Conservation (phyloP, 2,888 invertebrate species). For the Scelioninae gen. 1 region DNA sequence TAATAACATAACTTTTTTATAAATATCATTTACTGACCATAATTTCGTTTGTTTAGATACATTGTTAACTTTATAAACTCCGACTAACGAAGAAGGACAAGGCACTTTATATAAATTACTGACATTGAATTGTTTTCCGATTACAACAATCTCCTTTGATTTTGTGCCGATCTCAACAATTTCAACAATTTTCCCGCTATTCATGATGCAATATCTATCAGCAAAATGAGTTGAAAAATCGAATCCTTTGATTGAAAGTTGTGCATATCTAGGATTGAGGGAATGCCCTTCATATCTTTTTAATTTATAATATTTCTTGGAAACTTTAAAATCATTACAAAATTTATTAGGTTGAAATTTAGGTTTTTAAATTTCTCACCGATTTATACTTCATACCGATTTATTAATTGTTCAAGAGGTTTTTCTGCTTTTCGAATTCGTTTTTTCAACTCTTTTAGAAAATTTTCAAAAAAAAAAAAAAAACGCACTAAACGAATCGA, state of each 20-base stretch:
- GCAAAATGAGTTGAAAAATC: not conserved
- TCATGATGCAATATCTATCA: constrained; percentile 37
- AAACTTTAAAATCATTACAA: not conserved
- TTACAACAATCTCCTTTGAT: constrained; percentile 55
- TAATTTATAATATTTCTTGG: constrained; percentile 23
- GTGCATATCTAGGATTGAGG: constrained; percentile 4
- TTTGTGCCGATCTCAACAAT: constrained; percentile 50
- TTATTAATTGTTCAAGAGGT: constrained; percentile 19
- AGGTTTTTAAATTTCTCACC: constrained; percentile 22
- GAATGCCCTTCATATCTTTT: constrained; percentile 7
- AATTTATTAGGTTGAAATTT: not conserved
- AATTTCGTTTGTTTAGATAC: constrained; percentile 2
- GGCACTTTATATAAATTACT: not conserved
- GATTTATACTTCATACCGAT: constrained; percentile 36
- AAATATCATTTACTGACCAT: constrained; percentile 6
- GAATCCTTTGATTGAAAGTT: not conserved
- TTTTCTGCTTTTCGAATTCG: constrained; percentile 37
- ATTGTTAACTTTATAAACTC: constrained; percentile 6
- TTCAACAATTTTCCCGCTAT: constrained; percentile 20
- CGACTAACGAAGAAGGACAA: constrained; percentile 13
- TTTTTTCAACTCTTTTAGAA: constrained; percentile 23
- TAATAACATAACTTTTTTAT: constrained; percentile 11
- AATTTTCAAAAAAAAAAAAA: constrained; percentile 36
- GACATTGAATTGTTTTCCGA: constrained; percentile 2
- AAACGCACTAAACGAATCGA: constrained; percentile 28